These are phyloP conservation scores for Thinocorus orbignyianus DNA, from an alignment of 2,113 vertebrate species.

Conservation along the genomic window DNA sequence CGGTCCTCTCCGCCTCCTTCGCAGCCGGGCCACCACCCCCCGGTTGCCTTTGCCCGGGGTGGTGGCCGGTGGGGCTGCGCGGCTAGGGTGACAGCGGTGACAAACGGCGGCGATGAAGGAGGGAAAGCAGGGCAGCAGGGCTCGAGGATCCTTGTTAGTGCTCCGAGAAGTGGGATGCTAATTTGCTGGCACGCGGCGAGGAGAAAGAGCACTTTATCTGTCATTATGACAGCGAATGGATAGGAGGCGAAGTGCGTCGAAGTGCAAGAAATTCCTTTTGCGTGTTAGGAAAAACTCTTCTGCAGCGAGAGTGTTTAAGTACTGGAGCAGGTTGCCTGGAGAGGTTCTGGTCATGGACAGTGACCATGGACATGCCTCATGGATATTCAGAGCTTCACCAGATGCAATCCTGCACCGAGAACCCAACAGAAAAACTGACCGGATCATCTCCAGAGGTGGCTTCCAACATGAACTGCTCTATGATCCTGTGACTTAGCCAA, in stretches of 20 bases:
- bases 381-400: background rate
- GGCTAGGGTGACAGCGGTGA: background rate
- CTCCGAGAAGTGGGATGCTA: background rate
- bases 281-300: background rate
- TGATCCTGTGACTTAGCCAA: background rate
- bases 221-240: accelerated
- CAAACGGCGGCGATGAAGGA: background rate
- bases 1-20: background rate
- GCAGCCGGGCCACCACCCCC: background rate
- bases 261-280: background rate
- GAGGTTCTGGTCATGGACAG: background rate
- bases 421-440: no score
- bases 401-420: accelerated
- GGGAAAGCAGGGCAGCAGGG: background rate
- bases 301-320: background rate
- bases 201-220: background rate
- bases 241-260: accelerated
- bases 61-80: background rate
- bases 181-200: accelerated
- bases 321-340: background rate
- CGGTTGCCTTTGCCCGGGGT: conserved; percentile 9
- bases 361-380: background rate
- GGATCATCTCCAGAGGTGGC: background rate
- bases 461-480: background rate
- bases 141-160: background rate